Conservation (phyloP, 2,888 invertebrate species). For the Xestia rhomboidea region DNA sequence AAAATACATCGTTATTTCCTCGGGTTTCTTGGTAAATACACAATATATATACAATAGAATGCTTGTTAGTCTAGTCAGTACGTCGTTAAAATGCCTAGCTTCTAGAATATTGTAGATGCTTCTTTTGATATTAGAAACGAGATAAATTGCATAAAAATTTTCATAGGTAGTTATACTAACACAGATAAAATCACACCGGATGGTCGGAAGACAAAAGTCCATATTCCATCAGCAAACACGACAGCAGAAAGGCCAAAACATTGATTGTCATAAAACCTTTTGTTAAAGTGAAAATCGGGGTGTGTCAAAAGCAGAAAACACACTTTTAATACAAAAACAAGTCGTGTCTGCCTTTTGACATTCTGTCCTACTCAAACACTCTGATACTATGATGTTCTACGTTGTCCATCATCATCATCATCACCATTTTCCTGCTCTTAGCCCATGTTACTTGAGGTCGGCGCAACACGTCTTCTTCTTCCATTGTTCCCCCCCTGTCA, state of each 20-base stretch:
- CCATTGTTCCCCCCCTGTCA: no score
- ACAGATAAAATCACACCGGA: neutral
- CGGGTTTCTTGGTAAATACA: neutral
- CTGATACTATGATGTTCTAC: no score
- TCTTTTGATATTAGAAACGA: neutral
- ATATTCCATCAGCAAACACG: neutral
- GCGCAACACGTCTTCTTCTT: no score
- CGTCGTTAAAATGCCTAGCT: constrained; percentile 7
- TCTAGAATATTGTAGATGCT: neutral
- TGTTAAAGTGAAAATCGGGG: neutral
- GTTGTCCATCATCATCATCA: no score
- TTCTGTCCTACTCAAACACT: neutral
- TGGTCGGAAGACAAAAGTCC: neutral
- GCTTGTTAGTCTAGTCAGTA: constrained; percentile 21
- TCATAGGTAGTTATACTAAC: neutral
- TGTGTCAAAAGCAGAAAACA: neutral
- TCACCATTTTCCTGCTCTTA: no score
- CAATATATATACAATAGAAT: neutral
- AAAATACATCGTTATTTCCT: constrained; percentile 27
- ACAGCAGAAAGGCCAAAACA: neutral
- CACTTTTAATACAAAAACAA: neutral
- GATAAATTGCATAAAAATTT: neutral
- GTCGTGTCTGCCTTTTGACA: neutral
- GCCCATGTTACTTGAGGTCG: no score
- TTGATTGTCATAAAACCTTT: neutral